Evolutionary conservation across 2,113 vertebrate species (phyloP).

Genomic region (Oryzias curvinotus): DNA sequence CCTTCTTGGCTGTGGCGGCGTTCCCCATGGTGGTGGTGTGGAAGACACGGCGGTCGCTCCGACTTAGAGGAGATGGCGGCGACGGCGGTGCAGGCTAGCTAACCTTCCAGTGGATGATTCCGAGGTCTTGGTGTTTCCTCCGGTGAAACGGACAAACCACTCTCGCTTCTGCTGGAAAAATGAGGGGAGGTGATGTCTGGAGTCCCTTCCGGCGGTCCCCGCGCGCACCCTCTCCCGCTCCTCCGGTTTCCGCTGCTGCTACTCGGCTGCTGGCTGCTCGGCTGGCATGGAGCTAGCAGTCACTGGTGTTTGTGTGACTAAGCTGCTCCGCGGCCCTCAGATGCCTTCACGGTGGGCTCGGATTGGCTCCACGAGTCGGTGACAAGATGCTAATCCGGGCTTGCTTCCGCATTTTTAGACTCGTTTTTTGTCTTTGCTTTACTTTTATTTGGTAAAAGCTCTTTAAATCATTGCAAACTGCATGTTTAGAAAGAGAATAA

Average conservation of each 20-base stretch:
- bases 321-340: conserved; percentile 25
- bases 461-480: too few relatives aligned
- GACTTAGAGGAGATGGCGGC: conserved; percentile 65
- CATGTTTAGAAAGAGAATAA: too few relatives aligned
- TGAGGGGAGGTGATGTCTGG: not conserved
- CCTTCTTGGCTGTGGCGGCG: conserved; percentile 93
- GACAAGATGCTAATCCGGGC: conserved; percentile 25
- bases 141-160: not conserved
- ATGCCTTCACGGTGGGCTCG: conserved; percentile 24
- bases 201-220: conserved; percentile 37
- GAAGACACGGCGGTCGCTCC: conserved; percentile 72
- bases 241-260: conserved; percentile 44
- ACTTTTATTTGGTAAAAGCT: not conserved
- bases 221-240: conserved; percentile 30
- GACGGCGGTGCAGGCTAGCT: conserved; percentile 61
- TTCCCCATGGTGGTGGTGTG: conserved; percentile 88
- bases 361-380: conserved; percentile 41
- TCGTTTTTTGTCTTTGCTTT: conserved; percentile 13
- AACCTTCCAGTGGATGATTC: conserved; percentile 49
- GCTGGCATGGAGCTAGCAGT: conserved; percentile 71
- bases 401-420: conserved; percentile 43
- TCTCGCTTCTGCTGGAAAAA: conserved; percentile 9
- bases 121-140: conserved; percentile 25
- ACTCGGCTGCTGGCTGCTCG: conserved; percentile 24
- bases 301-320: conserved; percentile 50